phyloP scores from a whole-genome alignment of 2,888 invertebrate genomes.

The Hololepta plana region DNA sequence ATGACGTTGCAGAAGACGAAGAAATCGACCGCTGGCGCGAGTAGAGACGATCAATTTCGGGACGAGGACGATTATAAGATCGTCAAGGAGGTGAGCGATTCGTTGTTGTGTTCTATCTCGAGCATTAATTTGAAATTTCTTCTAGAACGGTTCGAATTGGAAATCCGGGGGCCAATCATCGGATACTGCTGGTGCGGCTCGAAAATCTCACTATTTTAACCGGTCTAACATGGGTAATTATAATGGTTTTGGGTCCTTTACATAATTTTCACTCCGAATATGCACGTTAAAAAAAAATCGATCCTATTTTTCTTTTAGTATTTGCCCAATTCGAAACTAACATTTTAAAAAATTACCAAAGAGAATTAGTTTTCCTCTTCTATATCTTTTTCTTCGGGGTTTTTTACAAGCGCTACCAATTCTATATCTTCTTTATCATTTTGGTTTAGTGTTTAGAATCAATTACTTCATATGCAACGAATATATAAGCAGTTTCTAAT shows the following conservation, averaged over 20 bases:
- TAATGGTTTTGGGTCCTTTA: constrained; percentile 28
- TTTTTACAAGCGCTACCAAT: too few relatives aligned
- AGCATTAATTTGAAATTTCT: too few relatives aligned
- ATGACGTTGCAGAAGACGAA: constrained; percentile 62
- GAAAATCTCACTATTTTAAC: constrained; percentile 61
- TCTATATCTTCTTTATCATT: too few relatives aligned
- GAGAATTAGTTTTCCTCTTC: too few relatives aligned
- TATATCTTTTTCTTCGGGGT: too few relatives aligned
- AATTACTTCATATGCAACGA: constrained; percentile 3
- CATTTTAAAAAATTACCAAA: too few relatives aligned
- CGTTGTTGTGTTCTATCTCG: too few relatives aligned
- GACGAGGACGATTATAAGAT: constrained; percentile 11
- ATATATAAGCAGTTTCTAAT: too few relatives aligned
- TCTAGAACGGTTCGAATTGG: constrained; percentile 17
- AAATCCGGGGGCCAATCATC: constrained; percentile 23
- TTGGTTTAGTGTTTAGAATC: too few relatives aligned
- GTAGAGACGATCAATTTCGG: constrained; percentile 1
- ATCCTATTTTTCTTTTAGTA: too few relatives aligned
- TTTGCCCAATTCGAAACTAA: too few relatives aligned
- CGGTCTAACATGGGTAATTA: constrained; percentile 44
- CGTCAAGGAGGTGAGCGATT: constrained; percentile 37
- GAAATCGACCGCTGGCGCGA: constrained; percentile 17
- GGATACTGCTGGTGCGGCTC: constrained; percentile 43
- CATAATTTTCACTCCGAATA: constrained; percentile 1
- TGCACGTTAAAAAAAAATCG: too few relatives aligned